These are phyloP conservation scores for Pedionomus torquatus DNA, from an alignment of 2,113 vertebrate genomes.

Conservation along the genomic window DNA sequence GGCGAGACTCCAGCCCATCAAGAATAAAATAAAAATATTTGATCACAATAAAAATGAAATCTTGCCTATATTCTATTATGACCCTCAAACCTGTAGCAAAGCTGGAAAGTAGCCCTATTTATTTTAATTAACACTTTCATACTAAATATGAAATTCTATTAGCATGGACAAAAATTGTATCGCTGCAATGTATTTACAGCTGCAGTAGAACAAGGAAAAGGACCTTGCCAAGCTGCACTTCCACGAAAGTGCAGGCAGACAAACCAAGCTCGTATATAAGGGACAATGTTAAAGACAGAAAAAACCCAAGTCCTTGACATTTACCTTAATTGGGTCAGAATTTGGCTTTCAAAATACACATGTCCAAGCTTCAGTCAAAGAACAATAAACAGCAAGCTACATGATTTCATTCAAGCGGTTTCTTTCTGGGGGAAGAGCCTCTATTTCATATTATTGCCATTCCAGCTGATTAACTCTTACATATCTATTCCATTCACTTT, in stretches of 20 bases:
- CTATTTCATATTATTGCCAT: constrained; percentile 9
- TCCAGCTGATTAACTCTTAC: constrained; percentile 41
- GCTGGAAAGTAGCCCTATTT: neutral
- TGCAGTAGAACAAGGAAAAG: neutral
- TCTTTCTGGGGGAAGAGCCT: neutral
- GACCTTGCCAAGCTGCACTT: neutral
- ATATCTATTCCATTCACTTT: constrained; percentile 7
- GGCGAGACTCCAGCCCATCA: neutral
- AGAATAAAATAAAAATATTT: neutral
- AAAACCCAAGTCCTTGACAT: neutral
- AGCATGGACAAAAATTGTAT: neutral
- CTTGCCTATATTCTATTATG: neutral
- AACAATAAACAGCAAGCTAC: constrained; percentile 39
- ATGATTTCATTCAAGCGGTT: neutral
- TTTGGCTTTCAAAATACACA: constrained; percentile 38
- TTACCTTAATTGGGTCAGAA: constrained; percentile 19
- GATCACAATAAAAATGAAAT: neutral
- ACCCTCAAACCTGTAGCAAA: neutral
- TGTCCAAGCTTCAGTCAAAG: neutral
- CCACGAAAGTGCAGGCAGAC: neutral
- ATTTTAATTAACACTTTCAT: neutral
- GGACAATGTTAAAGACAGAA: neutral
- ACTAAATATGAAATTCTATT: neutral
- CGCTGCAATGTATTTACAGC: neutral
- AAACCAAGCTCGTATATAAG: neutral